phyloP scores from a whole-genome alignment of 1,140 invertebrate species.

The Drosophila burlai region DNA sequence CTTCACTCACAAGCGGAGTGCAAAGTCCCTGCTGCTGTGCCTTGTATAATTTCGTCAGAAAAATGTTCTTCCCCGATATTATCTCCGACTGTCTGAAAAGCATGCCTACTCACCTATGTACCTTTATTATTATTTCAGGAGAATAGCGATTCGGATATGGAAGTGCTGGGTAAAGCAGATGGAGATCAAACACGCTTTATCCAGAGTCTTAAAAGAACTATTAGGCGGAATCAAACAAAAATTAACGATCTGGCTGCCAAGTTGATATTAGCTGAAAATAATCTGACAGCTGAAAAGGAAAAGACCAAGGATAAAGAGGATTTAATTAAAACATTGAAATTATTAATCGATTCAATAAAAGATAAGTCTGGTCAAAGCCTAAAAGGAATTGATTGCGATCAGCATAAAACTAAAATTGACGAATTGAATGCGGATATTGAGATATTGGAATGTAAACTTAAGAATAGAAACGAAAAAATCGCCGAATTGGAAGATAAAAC shows the following conservation, averaged over 20 bases:
- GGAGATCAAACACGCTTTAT: background rate
- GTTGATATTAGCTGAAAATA: background rate
- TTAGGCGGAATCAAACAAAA: background rate
- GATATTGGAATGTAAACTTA: constrained; percentile 3
- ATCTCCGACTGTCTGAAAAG: background rate
- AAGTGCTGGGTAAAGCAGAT: background rate
- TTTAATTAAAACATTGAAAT: constrained; percentile 1
- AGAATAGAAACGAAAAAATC: too few species aligned
- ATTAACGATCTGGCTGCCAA: background rate
- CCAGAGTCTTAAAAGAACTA: background rate
- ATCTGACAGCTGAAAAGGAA: background rate
- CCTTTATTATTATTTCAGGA: background rate
- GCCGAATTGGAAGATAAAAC: background rate
- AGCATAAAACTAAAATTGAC: background rate
- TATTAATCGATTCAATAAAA: background rate
- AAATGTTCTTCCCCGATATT: too few species aligned
- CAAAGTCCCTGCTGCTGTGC: too few species aligned
- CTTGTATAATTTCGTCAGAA: too few species aligned
- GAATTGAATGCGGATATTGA: constrained; percentile 1
- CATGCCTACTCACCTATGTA: background rate
- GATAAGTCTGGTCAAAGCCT: background rate
- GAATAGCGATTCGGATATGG: background rate
- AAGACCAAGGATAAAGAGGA: constrained; percentile 1
- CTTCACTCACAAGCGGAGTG: too few species aligned
- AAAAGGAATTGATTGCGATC: background rate